Base-by-base conservation (phyloP, 2,888 invertebrate species). In the Fragum sueziense region DNA sequence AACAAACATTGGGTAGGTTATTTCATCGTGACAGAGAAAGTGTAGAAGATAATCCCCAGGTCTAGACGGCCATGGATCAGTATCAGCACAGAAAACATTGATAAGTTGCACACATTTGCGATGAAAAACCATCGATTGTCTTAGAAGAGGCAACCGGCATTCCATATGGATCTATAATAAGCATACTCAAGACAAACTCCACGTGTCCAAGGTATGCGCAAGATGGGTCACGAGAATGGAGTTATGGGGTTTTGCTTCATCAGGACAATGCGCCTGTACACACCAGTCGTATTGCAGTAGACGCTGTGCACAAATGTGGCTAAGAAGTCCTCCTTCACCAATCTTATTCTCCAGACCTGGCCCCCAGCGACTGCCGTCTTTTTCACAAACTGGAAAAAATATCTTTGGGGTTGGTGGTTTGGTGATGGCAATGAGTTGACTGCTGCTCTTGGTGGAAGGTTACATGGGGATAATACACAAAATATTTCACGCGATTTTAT, bases 251-350 rank as follows among this genome's bases (percentile, higher is more conserved):
- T 47, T 20, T 69, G 41, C 69, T 51, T 20, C 69, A 69, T 25
- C 69, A 69, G 51, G 51, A 69, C 69, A 69, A 69, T 31, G 69
- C 69, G 31, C 20, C 2, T 20, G 51, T 69, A 25, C 69, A 69
- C 69, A 69, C 51, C 31, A 51, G 51, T 31, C 47, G 33, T 25
- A 52, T 69, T 69, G 47, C 69, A 69, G 52, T 69, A 52, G 69
- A 69, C 27, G 69, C 51, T 69, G 69, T 51, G 17, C 29, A 69
- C 29, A 47, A 29, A 69, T 47, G 51, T 27, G 69, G 69, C 9
- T 69, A 52, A 27, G 69, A 51, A 69, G n/a, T 69, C 20, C 33
- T 67, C 33, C 41, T 22, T 22, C 67, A 67, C 27, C 67, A 20
- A 22, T 4, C 41, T 22, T 67, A 34, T 67, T 67, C 34, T 6